Evolutionary conservation across 2,888 invertebrate species (phyloP).

Genomic region (Meiosimyza platycephala): DNA sequence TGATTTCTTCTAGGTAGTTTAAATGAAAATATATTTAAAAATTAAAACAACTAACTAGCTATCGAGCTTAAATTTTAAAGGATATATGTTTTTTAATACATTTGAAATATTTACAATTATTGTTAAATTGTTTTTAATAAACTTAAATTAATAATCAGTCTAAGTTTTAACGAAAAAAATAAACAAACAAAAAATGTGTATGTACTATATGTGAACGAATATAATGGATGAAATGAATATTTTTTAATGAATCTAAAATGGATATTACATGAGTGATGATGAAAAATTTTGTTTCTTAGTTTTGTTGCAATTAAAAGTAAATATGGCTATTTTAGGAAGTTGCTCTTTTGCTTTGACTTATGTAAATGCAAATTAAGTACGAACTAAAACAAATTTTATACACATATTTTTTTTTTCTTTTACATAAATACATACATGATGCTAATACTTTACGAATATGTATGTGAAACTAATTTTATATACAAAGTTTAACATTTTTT

Average conservation of each 20-base stretch:
- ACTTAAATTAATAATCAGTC: conserved; percentile 34
- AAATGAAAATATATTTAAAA: conserved; percentile 14
- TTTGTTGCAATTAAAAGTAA: conserved; percentile 17
- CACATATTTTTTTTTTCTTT: not conserved
- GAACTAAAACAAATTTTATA: conserved; percentile 7
- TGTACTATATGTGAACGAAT: not conserved
- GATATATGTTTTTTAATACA: conserved; percentile 11
- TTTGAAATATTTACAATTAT: not conserved
- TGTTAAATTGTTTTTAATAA: not conserved
- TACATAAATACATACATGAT: not conserved
- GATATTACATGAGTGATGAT: not conserved
- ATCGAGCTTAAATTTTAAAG: not conserved
- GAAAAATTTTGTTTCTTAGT: not conserved
- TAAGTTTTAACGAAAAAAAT: not conserved
- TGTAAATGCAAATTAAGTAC: conserved; percentile 27
- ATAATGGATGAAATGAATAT: not conserved
- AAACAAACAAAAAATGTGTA: too few relatives aligned
- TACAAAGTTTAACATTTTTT: not conserved
- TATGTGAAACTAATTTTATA: conserved; percentile 4
- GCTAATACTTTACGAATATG: not conserved
- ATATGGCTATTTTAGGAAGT: conserved; percentile 37
- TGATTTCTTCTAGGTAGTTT: conserved; percentile 11
- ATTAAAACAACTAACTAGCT: conserved; percentile 17
- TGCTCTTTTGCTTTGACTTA: conserved; percentile 13
- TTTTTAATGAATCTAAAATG: conserved; percentile 3